These are phyloP conservation scores for Brachirus orientalis DNA, from an alignment of 2,113 vertebrate genomes.

Conservation along the genomic window DNA sequence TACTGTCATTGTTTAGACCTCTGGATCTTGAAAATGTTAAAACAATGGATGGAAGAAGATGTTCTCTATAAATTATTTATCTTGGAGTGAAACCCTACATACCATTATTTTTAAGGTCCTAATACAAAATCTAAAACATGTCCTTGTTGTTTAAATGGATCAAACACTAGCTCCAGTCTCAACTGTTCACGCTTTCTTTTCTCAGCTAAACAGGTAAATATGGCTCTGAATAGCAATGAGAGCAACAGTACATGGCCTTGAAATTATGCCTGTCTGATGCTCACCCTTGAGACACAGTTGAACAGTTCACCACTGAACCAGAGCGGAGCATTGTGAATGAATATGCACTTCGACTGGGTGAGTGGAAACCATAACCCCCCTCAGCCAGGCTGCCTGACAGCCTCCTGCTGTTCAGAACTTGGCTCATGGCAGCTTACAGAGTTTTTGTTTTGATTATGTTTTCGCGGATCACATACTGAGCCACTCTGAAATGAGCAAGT, in stretches of 20 bases:
- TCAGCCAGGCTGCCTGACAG: conserved; percentile 59
- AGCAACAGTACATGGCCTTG: conserved; percentile 66
- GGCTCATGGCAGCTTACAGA: conserved; percentile 66
- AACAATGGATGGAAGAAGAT: not conserved
- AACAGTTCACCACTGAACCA: conserved; percentile 72
- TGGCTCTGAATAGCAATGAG: conserved; percentile 69
- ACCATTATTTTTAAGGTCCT: conserved; percentile 4
- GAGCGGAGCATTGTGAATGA: conserved; percentile 61
- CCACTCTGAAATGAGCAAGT: conserved; percentile 19
- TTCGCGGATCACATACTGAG: conserved; percentile 44
- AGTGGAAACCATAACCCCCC: conserved; percentile 58
- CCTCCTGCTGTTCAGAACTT: conserved; percentile 71
- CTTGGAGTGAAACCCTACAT: not conserved
- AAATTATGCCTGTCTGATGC: conserved; percentile 70
- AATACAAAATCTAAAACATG: conserved; percentile 16
- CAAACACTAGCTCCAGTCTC: conserved; percentile 8
- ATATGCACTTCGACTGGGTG: conserved; percentile 72
- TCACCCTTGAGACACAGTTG: conserved; percentile 75
- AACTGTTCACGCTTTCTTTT: conserved; percentile 23
- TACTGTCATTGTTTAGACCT: not conserved
- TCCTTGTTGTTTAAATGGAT: conserved; percentile 25
- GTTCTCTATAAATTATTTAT: conserved; percentile 17
- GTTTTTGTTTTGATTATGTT: conserved; percentile 59
- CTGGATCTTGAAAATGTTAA: not conserved
- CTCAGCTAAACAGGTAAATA: conserved; percentile 65